A percentile compares a stretch with the other conserved stretches of the same genome.
Evolutionary conservation across 2,888 invertebrate genomes (phyloP).

Genomic region (Adelognathus sp.): DNA sequence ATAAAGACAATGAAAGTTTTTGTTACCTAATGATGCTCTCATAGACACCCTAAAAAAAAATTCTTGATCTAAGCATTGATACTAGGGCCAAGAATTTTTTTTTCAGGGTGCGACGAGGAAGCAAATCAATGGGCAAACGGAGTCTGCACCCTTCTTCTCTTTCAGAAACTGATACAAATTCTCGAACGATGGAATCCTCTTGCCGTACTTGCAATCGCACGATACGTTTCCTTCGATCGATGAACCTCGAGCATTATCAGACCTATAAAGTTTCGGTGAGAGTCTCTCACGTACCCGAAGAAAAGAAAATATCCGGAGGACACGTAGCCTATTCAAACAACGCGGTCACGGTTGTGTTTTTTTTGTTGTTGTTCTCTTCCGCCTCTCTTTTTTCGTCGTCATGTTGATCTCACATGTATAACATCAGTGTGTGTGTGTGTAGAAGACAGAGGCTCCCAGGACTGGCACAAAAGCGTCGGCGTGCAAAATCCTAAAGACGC

Average conservation of each 20-base stretch:
- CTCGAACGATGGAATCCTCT: too few relatives aligned
- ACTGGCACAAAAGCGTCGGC: constrained; percentile 15
- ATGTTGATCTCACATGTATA: too few relatives aligned
- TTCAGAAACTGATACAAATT: too few relatives aligned
- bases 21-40: too few relatives aligned
- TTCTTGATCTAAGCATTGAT: too few relatives aligned
- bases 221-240: constrained; percentile 39
- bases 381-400: neutral
- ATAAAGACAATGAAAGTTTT: too few relatives aligned
- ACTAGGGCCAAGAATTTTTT: too few relatives aligned
- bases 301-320: constrained; percentile 51
- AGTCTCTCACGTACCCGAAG: constrained; percentile 19
- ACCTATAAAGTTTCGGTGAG: constrained; percentile 17
- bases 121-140: too few relatives aligned
- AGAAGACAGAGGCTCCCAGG: neutral
- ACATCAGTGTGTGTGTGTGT: neutral
- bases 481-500: constrained; percentile 29
- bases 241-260: constrained; percentile 39
- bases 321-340: constrained; percentile 48
- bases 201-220: too few relatives aligned
- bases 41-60: too few relatives aligned
- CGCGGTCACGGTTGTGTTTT: constrained; percentile 6
- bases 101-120: too few relatives aligned
- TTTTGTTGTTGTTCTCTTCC: neutral
- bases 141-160: too few relatives aligned